These are phyloP conservation scores for Ceratosolen solmsi DNA, from an alignment of 1,140 invertebrate genomes.

Conservation along the genomic window DNA sequence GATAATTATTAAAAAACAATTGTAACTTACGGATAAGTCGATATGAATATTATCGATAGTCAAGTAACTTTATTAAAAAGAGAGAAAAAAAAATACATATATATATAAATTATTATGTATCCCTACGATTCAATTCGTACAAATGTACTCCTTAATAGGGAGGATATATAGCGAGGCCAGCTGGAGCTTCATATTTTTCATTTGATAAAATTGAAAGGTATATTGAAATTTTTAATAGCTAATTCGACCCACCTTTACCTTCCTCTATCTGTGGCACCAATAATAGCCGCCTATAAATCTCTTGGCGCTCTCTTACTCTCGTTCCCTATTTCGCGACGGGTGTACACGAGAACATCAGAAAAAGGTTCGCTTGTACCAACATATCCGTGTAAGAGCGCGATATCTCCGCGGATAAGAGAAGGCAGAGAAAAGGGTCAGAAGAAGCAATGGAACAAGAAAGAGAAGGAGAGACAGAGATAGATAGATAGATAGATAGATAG, in stretches of 20 bases:
- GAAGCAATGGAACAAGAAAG: neutral
- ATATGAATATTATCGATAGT: too few relatives aligned
- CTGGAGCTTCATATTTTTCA: neutral
- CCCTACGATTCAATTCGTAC: too few relatives aligned
- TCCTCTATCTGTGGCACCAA: conserved; percentile 28
- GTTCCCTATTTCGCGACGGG: neutral
- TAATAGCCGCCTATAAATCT: conserved; percentile 34
- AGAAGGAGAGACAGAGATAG: neutral
- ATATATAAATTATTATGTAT: too few relatives aligned
- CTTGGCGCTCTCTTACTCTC: neutral
- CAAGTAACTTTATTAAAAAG: too few relatives aligned
- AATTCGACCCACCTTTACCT: neutral
- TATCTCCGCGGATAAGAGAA: conserved; percentile 38
- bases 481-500: too few relatives aligned
- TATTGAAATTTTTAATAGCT: conserved; percentile 4
- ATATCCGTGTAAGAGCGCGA: conserved; percentile 25
- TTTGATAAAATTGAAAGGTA: conserved; percentile 5
- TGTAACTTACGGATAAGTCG: too few relatives aligned
- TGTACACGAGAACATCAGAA: neutral
- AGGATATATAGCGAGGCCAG: too few relatives aligned
- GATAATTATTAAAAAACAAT: too few relatives aligned
- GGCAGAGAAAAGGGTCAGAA: neutral
- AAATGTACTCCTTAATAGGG: too few relatives aligned
- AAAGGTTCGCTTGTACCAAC: neutral
- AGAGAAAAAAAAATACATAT: too few relatives aligned